Conservation (phyloP, 2,888 invertebrate species). For the Coecobrya sp. region DNA sequence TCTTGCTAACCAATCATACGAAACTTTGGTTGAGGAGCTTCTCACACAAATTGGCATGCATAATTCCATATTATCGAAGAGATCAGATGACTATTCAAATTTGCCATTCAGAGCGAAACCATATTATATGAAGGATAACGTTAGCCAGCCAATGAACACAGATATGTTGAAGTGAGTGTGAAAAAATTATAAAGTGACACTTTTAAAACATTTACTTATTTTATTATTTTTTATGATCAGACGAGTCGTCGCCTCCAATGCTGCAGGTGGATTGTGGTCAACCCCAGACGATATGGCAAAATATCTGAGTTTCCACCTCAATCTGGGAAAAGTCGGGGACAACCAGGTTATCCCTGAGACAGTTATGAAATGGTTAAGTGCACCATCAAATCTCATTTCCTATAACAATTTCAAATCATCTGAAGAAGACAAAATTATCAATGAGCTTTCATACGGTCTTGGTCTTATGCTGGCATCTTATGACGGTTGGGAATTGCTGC, state of each 20-base stretch:
- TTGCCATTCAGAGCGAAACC: slow-evolving; percentile 71
- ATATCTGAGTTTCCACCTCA: slow-evolving; percentile 74
- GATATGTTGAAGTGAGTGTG: slow-evolving; percentile 72
- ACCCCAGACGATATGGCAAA: slow-evolving; percentile 68
- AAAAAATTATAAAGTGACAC: too few relatives aligned
- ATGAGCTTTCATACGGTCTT: too few relatives aligned
- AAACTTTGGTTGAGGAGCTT: slow-evolving; percentile 26
- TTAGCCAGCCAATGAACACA: slow-evolving; percentile 56
- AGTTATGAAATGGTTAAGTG: too few relatives aligned
- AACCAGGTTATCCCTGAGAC: slow-evolving; percentile 67
- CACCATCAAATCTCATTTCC: too few relatives aligned
- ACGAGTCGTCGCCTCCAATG: slow-evolving; percentile 42
- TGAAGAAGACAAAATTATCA: too few relatives aligned
- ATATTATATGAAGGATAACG: slow-evolving; percentile 71
- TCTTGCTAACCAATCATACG: slow-evolving; percentile 33
- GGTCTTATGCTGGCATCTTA: too few relatives aligned
- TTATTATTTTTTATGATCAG: neutral
- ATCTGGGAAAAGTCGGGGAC: slow-evolving; percentile 65
- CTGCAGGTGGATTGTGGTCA: slow-evolving; percentile 76
- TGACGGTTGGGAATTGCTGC: too few relatives aligned
- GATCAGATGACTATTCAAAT: slow-evolving; percentile 60
- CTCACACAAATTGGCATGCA: slow-evolving; percentile 80
- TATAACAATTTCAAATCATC: too few relatives aligned
- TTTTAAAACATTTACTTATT: too few relatives aligned
- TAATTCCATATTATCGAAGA: slow-evolving; percentile 58